These are phyloP conservation scores for Aurelia aurita DNA, from an alignment of 30 jellyfish, hydroid and myxozoan species.

Conservation along the genomic window DNA sequence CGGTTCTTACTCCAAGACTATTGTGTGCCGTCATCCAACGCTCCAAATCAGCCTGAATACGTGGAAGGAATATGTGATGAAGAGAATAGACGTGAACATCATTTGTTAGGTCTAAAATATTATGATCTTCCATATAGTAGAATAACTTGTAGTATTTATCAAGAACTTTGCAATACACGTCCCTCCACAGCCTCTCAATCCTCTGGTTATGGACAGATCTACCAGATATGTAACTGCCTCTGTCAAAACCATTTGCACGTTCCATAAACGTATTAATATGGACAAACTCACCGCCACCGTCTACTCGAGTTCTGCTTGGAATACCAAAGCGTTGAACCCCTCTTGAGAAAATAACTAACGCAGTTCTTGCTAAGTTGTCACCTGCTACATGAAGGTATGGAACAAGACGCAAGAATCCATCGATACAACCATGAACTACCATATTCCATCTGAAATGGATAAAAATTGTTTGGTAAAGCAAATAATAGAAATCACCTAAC, in stretches of 20 bases:
- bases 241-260: conserved; percentile 15
- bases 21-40: too few species aligned
- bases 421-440: conserved; percentile 62
- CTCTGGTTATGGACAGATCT: conserved; percentile 59
- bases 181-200: conserved; percentile 61
- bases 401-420: conserved; percentile 52
- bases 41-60: too few species aligned
- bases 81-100: too few species aligned
- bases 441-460: conserved; percentile 41
- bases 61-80: too few species aligned
- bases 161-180: conserved; percentile 38
- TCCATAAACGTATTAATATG: conserved; percentile 52
- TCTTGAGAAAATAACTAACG: conserved; percentile 4
- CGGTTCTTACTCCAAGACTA: too few species aligned
- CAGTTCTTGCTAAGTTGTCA: conserved; percentile 61
- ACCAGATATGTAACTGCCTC: conserved; percentile 64
- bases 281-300: conserved; percentile 58
- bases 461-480: too few species aligned
- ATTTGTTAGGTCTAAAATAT: too few species aligned
- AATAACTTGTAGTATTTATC: conserved; percentile 25
- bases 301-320: conserved; percentile 64
- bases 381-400: conserved; percentile 13
- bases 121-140: too few species aligned
- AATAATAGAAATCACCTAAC: too few species aligned
- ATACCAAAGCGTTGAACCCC: conserved; percentile 47